These are phyloP conservation scores for Thamnaconus septentrionalis DNA, from an alignment of 2,113 vertebrate genomes.

Conservation along the genomic window DNA sequence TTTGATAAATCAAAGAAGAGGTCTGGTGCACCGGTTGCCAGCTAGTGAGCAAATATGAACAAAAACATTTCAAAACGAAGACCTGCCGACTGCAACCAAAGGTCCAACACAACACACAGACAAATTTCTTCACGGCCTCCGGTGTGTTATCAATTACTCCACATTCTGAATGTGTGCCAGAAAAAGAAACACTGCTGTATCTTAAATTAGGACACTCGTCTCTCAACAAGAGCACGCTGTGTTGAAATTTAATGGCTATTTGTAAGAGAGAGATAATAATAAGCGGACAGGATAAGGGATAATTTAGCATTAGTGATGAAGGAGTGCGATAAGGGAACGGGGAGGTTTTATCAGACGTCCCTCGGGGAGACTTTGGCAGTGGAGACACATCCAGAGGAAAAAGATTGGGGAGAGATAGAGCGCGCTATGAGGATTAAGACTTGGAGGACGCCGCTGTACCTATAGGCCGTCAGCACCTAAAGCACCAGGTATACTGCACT, in stretches of 20 bases:
- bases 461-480: constrained; percentile 21
- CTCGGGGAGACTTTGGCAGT: constrained; percentile 20
- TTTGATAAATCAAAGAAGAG: too few relatives aligned
- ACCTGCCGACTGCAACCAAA: too few relatives aligned
- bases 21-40: too few relatives aligned
- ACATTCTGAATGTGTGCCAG: too few relatives aligned
- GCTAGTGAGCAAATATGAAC: too few relatives aligned
- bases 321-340: constrained; percentile 43
- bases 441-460: constrained; percentile 44
- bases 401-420: constrained; percentile 39
- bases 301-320: constrained; percentile 41
- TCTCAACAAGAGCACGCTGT: constrained; percentile 9
- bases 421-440: constrained; percentile 28
- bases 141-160: too few relatives aligned
- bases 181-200: too few relatives aligned
- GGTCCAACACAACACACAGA: too few relatives aligned
- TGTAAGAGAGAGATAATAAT: constrained; percentile 38
- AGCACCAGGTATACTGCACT: constrained; percentile 6
- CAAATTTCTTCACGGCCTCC: too few relatives aligned
- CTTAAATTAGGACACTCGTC: constrained; percentile 2
- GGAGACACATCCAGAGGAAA: constrained; percentile 21
- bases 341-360: constrained; percentile 42
- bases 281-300: constrained; percentile 20
- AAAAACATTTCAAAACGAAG: too few relatives aligned
- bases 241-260: constrained; percentile 36